Base-by-base conservation (phyloP, 2,113 vertebrate genomes). In the Murina feae region DNA sequence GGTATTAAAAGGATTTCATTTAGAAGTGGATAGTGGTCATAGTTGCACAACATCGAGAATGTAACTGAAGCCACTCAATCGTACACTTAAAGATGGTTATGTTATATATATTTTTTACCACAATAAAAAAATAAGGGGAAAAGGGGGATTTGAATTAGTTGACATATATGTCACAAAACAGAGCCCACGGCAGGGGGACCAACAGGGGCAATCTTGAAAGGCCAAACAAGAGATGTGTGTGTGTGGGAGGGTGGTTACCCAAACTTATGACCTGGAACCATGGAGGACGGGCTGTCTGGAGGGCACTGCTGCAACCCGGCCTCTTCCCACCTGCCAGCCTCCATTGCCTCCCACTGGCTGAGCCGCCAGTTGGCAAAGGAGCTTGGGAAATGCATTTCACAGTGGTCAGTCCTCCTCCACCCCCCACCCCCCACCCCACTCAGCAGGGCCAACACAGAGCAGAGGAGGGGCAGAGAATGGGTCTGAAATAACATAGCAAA, bases 301-400 rank as follows among this genome's bases (percentile, higher is more conserved):
- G 32, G 21, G 9, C 87, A 82, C 28, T 32, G 49, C 39, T 32
- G 71, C 35, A 25, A n/a, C 42, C 4, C 21, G 87, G 13, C 88
- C 23, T 69, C 23, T 28, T 51, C 71, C 76, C 10, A 53, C 39
- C 42, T 2, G 4, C 28, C 18, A 9, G 35, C 39, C 12, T 60
- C 23, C 5, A 2, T 2, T 68, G 53, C 39, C 32, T 79, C 80
- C 80, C 39, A 32, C 37, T 84, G 30, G 75, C 76, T 74, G 42
- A 55, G 37, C 35, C 16, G 47, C 30, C 20, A 0, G 6, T 28
- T 88, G 49, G 79, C 84, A 93, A 88, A 96, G 80, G 63, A 66
- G 25, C 60, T 89, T 93, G 95, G 51, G 63, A 93, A 95, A 89
- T 60, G 68, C 72, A 65, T 68, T 96, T 89, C 72, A 55, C 23